Base-by-base conservation (phyloP, 2,113 vertebrate species). In the Artemisiospiza belli region DNA sequence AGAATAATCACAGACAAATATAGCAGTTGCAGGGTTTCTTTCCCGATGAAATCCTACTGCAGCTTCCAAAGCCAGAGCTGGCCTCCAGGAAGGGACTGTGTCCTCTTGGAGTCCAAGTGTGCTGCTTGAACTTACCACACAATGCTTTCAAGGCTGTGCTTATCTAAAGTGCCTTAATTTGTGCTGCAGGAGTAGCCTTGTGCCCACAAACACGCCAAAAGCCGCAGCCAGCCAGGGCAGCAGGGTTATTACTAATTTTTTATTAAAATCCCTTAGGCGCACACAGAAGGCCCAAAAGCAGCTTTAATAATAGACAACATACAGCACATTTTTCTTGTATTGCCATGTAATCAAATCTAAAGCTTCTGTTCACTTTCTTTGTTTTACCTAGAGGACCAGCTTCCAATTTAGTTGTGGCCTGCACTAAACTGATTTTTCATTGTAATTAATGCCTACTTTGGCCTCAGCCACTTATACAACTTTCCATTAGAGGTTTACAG, bases 391-490 rank as follows among this genome's bases (percentile, higher is more conserved):
- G 98, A 98, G 98, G 98, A 98, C 97, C 96, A 89, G 97, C 98
- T 98, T 98, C 98, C 97, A 98, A 98, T 98, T 98, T 98, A 98
- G 97, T 97, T 98, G 98, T 97, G 98, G 98, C 97, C 97, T 97
- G 97, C 93, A 95, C 98, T 98, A 98, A 98, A 98, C 98, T 98
- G 98, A 98, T 98, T 98, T 98, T 98, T 98, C 98, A 98, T 98
- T 98, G 98, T 98, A 98, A 98, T 98, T 98, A 99, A 98, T 98
- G 98, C 98, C 98, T 98, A 95, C 97, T 98, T 98, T 98, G 97
- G 98, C 98, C 97, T 98, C 97, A 98, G 97, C 97, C 97, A 97
- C 97, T 98, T 98, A 96, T 20, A 97, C 95, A 97, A 98, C 97
- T 98, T 97, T 98, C 97, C 98, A 98, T 98, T 98, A 98, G 97